phyloP scores from a whole-genome alignment of 2,888 invertebrate species.

The Chrysina gloriosa region DNA sequence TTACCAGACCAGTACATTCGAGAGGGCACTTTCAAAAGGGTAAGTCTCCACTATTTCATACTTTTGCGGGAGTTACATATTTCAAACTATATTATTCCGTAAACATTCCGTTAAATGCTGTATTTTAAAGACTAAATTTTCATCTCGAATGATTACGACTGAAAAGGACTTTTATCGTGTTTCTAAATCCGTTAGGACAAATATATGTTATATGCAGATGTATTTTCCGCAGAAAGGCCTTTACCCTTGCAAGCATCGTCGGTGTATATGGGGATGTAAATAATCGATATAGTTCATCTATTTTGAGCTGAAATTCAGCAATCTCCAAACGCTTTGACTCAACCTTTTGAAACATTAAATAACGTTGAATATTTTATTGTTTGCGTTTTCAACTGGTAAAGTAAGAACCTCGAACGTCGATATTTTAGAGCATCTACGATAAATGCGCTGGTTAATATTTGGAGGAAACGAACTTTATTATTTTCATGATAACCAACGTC shows the following conservation, averaged over 20 bases:
- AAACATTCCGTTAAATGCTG: too few relatives aligned
- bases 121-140: too few relatives aligned
- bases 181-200: too few relatives aligned
- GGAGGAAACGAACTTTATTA: too few relatives aligned
- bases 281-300: slow-evolving; percentile 7
- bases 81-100: too few relatives aligned
- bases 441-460: too few relatives aligned
- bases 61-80: slow-evolving; percentile 9
- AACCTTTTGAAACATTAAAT: slow-evolving; percentile 33
- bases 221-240: too few relatives aligned
- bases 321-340: slow-evolving; percentile 14
- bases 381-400: not conserved
- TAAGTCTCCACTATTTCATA: slow-evolving; percentile 65
- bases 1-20: slow-evolving; percentile 86
- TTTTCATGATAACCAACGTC: too few relatives aligned
- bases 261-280: not conserved
- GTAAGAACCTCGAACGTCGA: not conserved
- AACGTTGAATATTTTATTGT: slow-evolving; percentile 27
- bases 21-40: slow-evolving; percentile 87
- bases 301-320: slow-evolving; percentile 17
- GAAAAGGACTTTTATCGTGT: too few relatives aligned
- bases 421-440: slow-evolving; percentile 10
- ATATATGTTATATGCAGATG: too few relatives aligned
- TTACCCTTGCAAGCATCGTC: not conserved
- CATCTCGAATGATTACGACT: too few relatives aligned